Evolutionary conservation across 1,140 invertebrate genomes (phyloP).

Genomic region (Drosophila parvula): DNA sequence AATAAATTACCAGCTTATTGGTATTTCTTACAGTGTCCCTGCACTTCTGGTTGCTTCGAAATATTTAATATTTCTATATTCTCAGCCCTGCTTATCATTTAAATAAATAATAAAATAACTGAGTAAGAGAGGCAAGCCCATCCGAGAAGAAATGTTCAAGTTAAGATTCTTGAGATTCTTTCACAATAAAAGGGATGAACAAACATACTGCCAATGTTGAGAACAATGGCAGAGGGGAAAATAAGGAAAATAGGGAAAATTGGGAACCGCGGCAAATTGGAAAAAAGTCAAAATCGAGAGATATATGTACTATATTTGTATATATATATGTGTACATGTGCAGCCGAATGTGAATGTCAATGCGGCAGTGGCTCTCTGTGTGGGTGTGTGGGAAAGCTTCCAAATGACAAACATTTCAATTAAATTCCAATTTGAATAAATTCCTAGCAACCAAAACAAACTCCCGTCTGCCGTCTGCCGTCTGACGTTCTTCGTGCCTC

Average conservation of each 20-base stretch:
- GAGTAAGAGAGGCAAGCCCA: background rate
- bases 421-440: constrained; percentile 71
- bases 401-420: constrained; percentile 73
- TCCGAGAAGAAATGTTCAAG: background rate
- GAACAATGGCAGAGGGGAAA: constrained; percentile 22
- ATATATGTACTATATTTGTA: constrained; percentile 7
- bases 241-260: constrained; percentile 2
- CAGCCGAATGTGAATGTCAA: constrained; percentile 9
- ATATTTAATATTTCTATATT: background rate
- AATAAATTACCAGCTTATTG: too few species aligned
- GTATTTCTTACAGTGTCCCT: too few species aligned
- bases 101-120: background rate
- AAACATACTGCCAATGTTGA: constrained; percentile 17
- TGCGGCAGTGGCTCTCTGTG: constrained; percentile 1
- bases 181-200: constrained; percentile 38
- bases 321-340: background rate
- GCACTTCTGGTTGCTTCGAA: too few species aligned
- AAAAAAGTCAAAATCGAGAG: constrained; percentile 34
- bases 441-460: constrained; percentile 53
- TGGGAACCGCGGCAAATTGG: constrained; percentile 36
- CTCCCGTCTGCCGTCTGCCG: constrained; percentile 19
- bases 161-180: constrained; percentile 35
- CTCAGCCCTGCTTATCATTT: background rate
- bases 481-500: background rate
- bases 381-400: constrained; percentile 49